A percentile compares a stretch with the other conserved stretches of the same genome.
phyloP scores from a whole-genome alignment of 2,797 vertebrate species.

The Cyprinodon diabolis region DNA sequence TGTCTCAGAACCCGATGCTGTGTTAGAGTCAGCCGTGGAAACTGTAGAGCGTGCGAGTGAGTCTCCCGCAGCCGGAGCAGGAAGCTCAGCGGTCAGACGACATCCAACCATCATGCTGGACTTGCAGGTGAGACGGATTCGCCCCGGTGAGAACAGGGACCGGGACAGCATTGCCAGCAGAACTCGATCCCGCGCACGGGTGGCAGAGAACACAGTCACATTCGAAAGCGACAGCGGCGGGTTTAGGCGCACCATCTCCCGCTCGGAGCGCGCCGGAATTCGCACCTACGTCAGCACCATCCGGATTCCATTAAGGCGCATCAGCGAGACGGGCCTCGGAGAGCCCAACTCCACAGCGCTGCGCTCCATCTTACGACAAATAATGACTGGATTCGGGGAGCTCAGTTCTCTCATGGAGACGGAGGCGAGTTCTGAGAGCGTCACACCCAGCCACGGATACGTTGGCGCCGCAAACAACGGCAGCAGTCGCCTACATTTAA shows the following conservation, averaged over 20 bases:
- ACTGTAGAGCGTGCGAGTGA: conserved; percentile 82
- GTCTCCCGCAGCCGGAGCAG: conserved; percentile 73
- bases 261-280: conserved; percentile 90
- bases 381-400: conserved; percentile 95
- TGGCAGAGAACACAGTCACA: conserved; percentile 89
- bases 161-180: conserved; percentile 92
- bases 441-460: conserved; percentile 66
- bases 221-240: conserved; percentile 92
- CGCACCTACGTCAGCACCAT: conserved; percentile 94
- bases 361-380: conserved; percentile 91
- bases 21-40: conserved; percentile 77
- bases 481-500: conserved; percentile 59
- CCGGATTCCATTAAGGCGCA: conserved; percentile 89
- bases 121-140: conserved; percentile 92
- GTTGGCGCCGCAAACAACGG: conserved; percentile 35
- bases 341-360: conserved; percentile 91
- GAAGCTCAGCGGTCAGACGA: conserved; percentile 79
- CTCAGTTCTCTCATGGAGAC: conserved; percentile 94
- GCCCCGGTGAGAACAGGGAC: conserved; percentile 92
- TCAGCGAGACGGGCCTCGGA: conserved; percentile 89
- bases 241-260: conserved; percentile 90
- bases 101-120: conserved; percentile 94
- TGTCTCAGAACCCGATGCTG: conserved; percentile 57
- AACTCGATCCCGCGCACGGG: conserved; percentile 89
- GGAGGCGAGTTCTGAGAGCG: conserved; percentile 86